A percentile compares a stretch with the other conserved stretches of the same genome.
Conservation (phyloP, 2,113 vertebrate genomes). For the Phylloscopus trochilus region DNA sequence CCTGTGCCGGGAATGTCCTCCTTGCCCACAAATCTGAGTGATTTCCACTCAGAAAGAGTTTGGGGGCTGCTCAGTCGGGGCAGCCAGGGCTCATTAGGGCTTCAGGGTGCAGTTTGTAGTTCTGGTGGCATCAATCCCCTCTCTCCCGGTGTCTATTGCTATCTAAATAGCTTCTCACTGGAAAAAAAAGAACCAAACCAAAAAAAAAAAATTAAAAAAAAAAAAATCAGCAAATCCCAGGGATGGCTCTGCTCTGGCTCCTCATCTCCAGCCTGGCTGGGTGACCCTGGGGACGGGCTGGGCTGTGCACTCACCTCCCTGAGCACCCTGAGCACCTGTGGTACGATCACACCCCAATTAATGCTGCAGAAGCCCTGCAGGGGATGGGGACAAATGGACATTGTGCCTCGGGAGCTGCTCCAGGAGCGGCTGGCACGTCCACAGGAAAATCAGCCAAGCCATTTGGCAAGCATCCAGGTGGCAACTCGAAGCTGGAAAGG, state of each 20-base stretch:
- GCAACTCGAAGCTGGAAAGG: not conserved
- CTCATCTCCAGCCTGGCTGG: not conserved
- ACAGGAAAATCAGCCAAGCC: not conserved
- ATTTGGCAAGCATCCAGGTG: not conserved
- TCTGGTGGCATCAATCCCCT: not conserved
- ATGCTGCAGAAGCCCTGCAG: rapidly evolving
- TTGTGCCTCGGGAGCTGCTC: rapidly evolving
- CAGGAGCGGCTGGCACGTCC: rapidly evolving
- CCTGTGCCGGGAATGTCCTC: not conserved
- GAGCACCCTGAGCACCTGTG: not conserved
- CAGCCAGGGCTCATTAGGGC: not conserved
- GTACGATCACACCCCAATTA: rapidly evolving
- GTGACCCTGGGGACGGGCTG: rapidly evolving
- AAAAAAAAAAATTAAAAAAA: too few species aligned
- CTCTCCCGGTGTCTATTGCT: not conserved
- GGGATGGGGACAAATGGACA: not conserved
- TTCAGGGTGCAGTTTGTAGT: not conserved
- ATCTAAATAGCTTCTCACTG: not conserved
- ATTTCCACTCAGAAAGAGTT: not conserved
- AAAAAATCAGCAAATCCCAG: not conserved
- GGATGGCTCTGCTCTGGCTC: not conserved
- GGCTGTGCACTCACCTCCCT: not conserved
- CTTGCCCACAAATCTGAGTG: not conserved
- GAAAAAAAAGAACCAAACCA: not conserved
- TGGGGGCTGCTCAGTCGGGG: rapidly evolving